Conservation (phyloP, 1,140 invertebrate species). For the Colletes gigas region DNA sequence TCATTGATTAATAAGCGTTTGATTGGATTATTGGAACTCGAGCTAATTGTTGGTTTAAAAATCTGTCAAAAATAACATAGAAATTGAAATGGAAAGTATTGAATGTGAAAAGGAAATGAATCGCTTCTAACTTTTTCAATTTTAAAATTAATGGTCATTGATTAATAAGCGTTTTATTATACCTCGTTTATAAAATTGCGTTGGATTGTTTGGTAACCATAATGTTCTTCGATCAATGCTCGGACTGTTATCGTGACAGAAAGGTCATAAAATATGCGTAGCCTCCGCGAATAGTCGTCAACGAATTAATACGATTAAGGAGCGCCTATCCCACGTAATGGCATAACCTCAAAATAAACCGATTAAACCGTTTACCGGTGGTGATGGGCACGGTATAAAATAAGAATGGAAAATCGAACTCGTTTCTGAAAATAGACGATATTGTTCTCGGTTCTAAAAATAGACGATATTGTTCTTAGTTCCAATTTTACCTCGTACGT, state of each 20-base stretch:
- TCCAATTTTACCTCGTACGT: not conserved
- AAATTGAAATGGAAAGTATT: too few species aligned
- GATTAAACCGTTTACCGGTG: not conserved
- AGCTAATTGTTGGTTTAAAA: too few species aligned
- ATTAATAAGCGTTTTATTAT: too few species aligned
- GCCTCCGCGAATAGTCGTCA: not conserved
- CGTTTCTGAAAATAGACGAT: not conserved
- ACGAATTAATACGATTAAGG: not conserved
- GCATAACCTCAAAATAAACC: not conserved
- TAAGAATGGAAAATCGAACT: conserved; percentile 14
- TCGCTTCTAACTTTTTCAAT: too few species aligned
- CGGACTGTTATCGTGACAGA: not conserved
- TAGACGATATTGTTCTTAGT: not conserved
- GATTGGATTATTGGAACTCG: too few species aligned
- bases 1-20: too few species aligned
- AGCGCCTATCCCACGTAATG: not conserved
- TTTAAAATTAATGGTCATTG: too few species aligned
- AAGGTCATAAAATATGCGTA: not conserved
- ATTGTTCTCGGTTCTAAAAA: not conserved
- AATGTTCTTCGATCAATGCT: not conserved
- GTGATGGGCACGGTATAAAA: too few species aligned
- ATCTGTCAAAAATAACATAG: too few species aligned
- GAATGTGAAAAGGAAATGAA: too few species aligned
- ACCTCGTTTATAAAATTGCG: too few species aligned
- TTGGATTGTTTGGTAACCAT: too few species aligned